These are phyloP conservation scores for Zaprionus bogoriensis DNA, from an alignment of 2,888 invertebrate genomes.

Conservation along the genomic window DNA sequence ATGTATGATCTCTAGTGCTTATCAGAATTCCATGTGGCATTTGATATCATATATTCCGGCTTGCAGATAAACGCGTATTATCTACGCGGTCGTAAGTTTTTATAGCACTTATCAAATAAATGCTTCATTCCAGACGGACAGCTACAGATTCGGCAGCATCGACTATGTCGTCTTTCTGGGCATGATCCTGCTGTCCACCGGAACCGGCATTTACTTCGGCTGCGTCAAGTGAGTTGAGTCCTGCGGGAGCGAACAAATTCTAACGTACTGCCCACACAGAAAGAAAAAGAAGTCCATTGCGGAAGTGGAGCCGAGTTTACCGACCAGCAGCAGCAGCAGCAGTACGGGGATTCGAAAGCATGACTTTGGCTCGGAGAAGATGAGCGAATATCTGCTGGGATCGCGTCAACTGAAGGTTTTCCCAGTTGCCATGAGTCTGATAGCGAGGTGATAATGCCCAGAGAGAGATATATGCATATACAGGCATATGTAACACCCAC, in stretches of 20 bases:
- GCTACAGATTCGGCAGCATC: slow-evolving; percentile 77
- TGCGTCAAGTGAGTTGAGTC: slow-evolving; percentile 80
- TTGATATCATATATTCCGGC: slow-evolving; percentile 2
- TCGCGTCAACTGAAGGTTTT: slow-evolving; percentile 89
- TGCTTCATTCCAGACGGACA: slow-evolving; percentile 29
- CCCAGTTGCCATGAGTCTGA: slow-evolving; percentile 93
- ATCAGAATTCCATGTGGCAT: not conserved
- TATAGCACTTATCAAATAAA: slow-evolving; percentile 7
- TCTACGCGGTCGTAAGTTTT: not conserved
- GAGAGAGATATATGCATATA: not conserved
- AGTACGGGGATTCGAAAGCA: slow-evolving; percentile 38
- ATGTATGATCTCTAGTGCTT: too few relatives aligned
- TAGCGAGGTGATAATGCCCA: slow-evolving; percentile 87
- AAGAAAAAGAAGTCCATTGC: slow-evolving; percentile 47
- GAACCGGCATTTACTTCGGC: slow-evolving; percentile 89
- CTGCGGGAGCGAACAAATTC: too few relatives aligned
- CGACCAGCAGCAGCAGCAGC: slow-evolving; percentile 17
- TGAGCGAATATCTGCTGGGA: slow-evolving; percentile 90
- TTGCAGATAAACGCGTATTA: slow-evolving; percentile 16
- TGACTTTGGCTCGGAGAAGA: slow-evolving; percentile 84
- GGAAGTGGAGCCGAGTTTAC: slow-evolving; percentile 51
- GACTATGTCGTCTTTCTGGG: slow-evolving; percentile 89
- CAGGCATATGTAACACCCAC: not conserved
- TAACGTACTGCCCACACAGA: too few relatives aligned
- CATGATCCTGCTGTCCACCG: slow-evolving; percentile 88